Base-by-base conservation (phyloP, 2,888 invertebrate species). In the Hypomecis atomaria region DNA sequence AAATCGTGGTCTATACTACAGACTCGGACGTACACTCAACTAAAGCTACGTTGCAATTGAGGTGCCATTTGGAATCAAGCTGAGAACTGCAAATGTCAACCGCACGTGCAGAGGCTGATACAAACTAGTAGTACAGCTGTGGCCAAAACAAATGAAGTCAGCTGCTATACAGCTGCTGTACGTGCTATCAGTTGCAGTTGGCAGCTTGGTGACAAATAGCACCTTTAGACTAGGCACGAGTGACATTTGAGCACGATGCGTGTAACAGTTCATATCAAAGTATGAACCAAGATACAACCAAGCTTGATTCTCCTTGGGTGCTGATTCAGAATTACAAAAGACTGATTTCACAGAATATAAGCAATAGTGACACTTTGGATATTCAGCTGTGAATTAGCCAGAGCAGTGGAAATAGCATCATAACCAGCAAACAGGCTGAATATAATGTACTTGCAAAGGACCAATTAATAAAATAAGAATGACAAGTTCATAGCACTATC, bases 381-480 rank as follows among this genome's bases (percentile, higher is more conserved):
- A 11, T 6, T 45, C 33, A 33, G 4, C 38, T 33, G 10, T 5
- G 5, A 8, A 36, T 36, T 36, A 49, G 11, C 36, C 7, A 11
- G 11, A 11, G 11, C 49, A 36, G 5, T 11, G 8, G n/a, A 37
- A 37, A 50, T 13, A 40, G 42, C 37, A 57, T 47, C 5, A 59
- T 70, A 71, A 65, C 55, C 45, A 64, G 62, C 62, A 57, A 52
- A 50, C 59, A 59, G 59, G 54, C 57, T 57, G 62, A 59, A 56
- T 13, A 56, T 67, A 50, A 58, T 48, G 38, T 42, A 42, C 5
- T 47, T 4, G 43, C 8, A 54, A 13, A 10, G 37, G 5, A 11
- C 5, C 23, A 44, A 43, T 34, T 9, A 10, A 50, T 43, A 9
- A 40, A 10, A 11, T 42, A 44, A 23, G 11, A 47, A 50, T n/a